Percentiles rank a stretch among this genome's conserved stretches.
Conservation (phyloP, 2,797 vertebrate genomes). For the Chaenodraco wilsoni region DNA sequence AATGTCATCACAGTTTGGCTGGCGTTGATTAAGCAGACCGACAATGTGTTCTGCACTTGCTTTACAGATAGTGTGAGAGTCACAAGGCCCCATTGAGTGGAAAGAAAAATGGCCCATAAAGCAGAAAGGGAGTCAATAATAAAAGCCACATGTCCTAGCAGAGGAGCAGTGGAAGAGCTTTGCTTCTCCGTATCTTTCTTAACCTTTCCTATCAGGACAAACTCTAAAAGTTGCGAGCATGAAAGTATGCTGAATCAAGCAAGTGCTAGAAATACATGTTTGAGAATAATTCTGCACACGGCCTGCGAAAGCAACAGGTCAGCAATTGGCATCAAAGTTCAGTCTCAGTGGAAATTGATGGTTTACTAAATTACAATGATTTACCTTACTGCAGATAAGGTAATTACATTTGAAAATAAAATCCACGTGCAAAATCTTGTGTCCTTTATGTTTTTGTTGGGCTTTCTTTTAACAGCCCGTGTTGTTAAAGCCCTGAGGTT, state of each 20-base stretch:
- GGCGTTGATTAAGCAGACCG: too few relatives aligned
- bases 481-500: too few relatives aligned
- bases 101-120: conserved; percentile 21
- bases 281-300: background rate
- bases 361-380: conserved; percentile 13
- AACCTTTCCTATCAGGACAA: background rate
- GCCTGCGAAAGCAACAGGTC: background rate
- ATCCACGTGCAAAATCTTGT: background rate
- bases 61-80: conserved; percentile 31
- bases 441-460: background rate
- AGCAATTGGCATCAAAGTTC: background rate
- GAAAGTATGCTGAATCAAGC: conserved; percentile 4
- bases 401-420: background rate
- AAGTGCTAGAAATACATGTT: background rate
- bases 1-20: too few relatives aligned
- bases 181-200: background rate
- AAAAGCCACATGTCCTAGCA: conserved; percentile 48
- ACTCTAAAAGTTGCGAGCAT: background rate
- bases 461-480: background rate
- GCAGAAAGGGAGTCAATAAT: conserved; percentile 55
- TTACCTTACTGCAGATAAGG: background rate
- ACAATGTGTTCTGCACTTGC: conserved; percentile 4
- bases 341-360: conserved; percentile 5
- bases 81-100: conserved; percentile 49
- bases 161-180: background rate